phyloP scores from a whole-genome alignment of 2,888 invertebrate species.

The Electrophaes corylata region DNA sequence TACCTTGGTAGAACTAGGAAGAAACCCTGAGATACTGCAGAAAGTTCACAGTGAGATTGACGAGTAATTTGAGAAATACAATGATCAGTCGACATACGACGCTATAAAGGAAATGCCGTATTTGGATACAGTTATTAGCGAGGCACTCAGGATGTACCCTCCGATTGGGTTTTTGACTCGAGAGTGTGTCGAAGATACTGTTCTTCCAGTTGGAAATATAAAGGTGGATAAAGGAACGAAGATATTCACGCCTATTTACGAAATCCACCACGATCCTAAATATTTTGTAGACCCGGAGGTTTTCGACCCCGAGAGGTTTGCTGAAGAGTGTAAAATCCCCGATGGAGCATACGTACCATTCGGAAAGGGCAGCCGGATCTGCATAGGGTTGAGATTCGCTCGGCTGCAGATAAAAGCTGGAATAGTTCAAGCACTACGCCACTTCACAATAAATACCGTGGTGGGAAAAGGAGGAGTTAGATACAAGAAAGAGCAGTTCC shows the following conservation, averaged over 20 bases:
- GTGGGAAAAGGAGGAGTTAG: constrained; percentile 46
- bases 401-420: constrained; percentile 54
- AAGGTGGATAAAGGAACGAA: constrained; percentile 57
- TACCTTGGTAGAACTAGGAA: constrained; percentile 59
- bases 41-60: constrained; percentile 65
- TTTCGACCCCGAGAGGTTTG: constrained; percentile 71
- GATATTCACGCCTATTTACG: constrained; percentile 57
- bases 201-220: constrained; percentile 62
- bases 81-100: constrained; percentile 30
- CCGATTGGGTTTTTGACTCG: constrained; percentile 56
- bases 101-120: constrained; percentile 31
- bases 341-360: constrained; percentile 68
- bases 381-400: constrained; percentile 67
- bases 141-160: constrained; percentile 59
- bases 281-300: constrained; percentile 69
- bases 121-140: constrained; percentile 44
- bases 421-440: constrained; percentile 49
- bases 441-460: constrained; percentile 49
- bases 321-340: constrained; percentile 45
- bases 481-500: constrained; percentile 50
- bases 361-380: constrained; percentile 71
- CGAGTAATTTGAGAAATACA: constrained; percentile 29
- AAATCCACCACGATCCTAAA: constrained; percentile 68
- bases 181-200: constrained; percentile 52
- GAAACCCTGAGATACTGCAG: constrained; percentile 55